Percentiles rank a stretch among this genome's conserved stretches.
These are phyloP conservation scores for Epistrophe grossulariae DNA, from an alignment of 2,888 invertebrate species.

Conservation along the genomic window DNA sequence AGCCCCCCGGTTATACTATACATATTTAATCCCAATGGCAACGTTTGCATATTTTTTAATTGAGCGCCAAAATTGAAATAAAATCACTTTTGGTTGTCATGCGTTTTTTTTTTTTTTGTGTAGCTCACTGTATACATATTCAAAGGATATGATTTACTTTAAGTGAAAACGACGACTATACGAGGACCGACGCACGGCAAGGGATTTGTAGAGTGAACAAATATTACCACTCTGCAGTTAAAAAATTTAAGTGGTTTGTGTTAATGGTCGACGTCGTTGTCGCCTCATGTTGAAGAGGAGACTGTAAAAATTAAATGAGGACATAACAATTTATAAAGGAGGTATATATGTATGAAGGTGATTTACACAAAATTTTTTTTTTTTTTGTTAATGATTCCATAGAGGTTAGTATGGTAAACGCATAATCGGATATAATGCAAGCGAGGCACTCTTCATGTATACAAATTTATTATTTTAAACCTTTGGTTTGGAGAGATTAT, in stretches of 20 bases:
- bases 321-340: constrained; percentile 10
- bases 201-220: constrained; percentile 18
- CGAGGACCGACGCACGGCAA: not conserved
- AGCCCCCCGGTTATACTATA: constrained; percentile 33
- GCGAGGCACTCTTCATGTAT: not conserved
- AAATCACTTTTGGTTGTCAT: constrained; percentile 30
- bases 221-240: constrained; percentile 32
- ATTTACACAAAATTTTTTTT: constrained; percentile 11
- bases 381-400: constrained; percentile 13
- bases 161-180: constrained; percentile 9
- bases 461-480: constrained; percentile 1
- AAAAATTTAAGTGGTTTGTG: constrained; percentile 45
- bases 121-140: not conserved
- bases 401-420: constrained; percentile 14
- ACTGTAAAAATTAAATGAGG: constrained; percentile 30
- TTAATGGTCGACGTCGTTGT: constrained; percentile 4
- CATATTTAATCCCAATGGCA: constrained; percentile 26
- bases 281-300: constrained; percentile 2
- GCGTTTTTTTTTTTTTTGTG: not conserved
- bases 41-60: constrained; percentile 54
- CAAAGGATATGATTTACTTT: constrained; percentile 45
- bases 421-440: not conserved
- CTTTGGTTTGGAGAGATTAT: not conserved
- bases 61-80: constrained; percentile 58
- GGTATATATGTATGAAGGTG: constrained; percentile 2